Evolutionary conservation across 2,888 invertebrate genomes (phyloP), one percentile per base, ranked within the genome.

Genomic region (Nephrotoma flavescens): DNA sequence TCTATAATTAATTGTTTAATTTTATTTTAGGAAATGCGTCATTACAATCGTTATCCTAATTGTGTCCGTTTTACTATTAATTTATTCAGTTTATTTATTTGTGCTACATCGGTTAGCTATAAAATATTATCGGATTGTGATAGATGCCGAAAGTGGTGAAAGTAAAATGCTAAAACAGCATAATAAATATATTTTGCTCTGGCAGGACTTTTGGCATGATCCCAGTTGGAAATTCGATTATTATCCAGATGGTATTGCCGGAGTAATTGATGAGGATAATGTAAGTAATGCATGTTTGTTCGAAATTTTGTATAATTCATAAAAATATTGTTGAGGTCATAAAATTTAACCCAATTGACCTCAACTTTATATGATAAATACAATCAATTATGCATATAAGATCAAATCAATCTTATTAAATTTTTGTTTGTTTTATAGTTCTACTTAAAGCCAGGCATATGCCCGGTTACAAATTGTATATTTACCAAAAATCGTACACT

Each of bases 381-480:
- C 12, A 31, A 83, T 83, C 12, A 31, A 83, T 83, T 83, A 15
- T 83, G 19, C 3, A 31, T 31, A 31, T 31, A 31, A 31, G 31
- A 31, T 31, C 31, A 31, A 31, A 31, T 31, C 31, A 31, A 31
- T 86, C 31, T 47, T 86, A 7, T n/a, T 47, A 11, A 31, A 31
- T 31, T 31, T 31, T 3, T 31, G 31, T 84, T 86, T 86, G 52
- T 47, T 86, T 6, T 47, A 86, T 4, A 52, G 47, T 86, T 52
- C 9, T 31, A 6, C 31, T 86, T 86, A n/a, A 45, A 86, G 44
- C 42, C 19, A 42, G 19, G 44, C 4, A 87, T 90, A 0, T 92
- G 93, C 86, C 89, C 91, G 0, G 90, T 90, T 7, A 91, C 90
- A 15, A 90, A 92, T 87, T 94, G 94, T 88, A 91, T 90, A 87